Base-by-base conservation (phyloP, 2,797 vertebrate genomes). In the Poecilia wingei region DNA sequence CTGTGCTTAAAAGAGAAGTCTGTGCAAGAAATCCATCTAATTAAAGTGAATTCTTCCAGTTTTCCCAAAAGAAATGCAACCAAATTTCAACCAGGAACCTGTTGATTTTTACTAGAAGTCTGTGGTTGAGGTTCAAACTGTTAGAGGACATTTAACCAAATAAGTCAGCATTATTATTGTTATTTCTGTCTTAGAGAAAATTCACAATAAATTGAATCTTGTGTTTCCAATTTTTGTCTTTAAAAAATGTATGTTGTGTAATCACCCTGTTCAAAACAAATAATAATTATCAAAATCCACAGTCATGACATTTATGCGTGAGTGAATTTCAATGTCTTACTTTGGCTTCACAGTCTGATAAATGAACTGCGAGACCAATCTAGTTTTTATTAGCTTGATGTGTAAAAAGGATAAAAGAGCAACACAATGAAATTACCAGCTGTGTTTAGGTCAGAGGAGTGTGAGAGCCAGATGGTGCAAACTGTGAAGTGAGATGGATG, bases 351-450 rank as follows among this genome's bases (percentile, higher is more conserved):
- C 61, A 66, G 18, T 66, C 36, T 66, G 31, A 66, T 39, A 39
- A 33, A 66, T 66, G 53, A 78, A 46, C 53, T 36, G 68, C 46
- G 51, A 78, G 28, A 41, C 51, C 33, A 72, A 49, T 72, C 31
- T 39, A 45, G 51, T 43, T 57, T 78, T 78, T 46, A 66, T 41
- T 39, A 66, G 36, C 22, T 41, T 39, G 36, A 66, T 39, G 20
- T 20, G 33, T 22, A 43, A 69, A 69, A 25, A 25, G 20, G 22
- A 43, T 69, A 43, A 69, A n/a, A 69, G 64, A 68, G 22, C 25
- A 41, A 69, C 66, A 69, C 39, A 69, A 69, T 43, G 66, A 41
- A 69, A 69, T 41, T 69, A 69, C 66, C 66, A 69, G 66, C 66
- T 69, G 36, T 69, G 66, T 69, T 68, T 69, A 13, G 66, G 39